Percentiles rank a stretch among this genome's conserved stretches.
phyloP scores from a whole-genome alignment of 2,113 vertebrate genomes.

The Chloroceryle aenea region DNA sequence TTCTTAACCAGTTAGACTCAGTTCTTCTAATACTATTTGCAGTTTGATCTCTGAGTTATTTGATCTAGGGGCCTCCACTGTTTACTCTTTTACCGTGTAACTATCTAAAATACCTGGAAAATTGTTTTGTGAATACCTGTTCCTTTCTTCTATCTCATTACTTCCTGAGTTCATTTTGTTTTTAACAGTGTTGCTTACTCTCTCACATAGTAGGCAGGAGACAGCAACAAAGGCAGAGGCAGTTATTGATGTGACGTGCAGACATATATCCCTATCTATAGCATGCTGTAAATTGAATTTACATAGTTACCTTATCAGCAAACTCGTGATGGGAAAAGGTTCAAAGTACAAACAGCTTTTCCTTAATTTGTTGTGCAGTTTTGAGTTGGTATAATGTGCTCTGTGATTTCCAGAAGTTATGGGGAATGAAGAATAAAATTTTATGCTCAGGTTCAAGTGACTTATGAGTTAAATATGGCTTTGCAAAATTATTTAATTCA shows the following conservation, averaged over 20 bases:
- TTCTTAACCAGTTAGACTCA: neutral
- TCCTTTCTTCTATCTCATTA: neutral
- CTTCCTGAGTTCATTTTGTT: neutral
- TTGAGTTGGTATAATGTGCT: neutral
- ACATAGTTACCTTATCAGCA: neutral
- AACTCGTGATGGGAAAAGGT: neutral
- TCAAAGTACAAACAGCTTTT: neutral
- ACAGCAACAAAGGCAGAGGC: neutral
- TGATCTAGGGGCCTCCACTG: neutral
- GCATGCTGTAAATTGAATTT: neutral
- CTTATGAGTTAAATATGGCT: neutral
- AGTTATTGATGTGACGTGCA: neutral
- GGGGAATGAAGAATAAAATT: neutral
- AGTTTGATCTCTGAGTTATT: neutral
- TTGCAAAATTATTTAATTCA: neutral
- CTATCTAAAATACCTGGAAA: conserved; percentile 1
- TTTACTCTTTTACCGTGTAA: neutral
- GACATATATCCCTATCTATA: neutral
- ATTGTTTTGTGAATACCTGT: neutral
- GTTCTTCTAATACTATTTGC: neutral
- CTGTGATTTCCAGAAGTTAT: neutral
- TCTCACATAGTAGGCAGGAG: neutral
- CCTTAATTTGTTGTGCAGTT: neutral
- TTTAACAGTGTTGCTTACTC: neutral
- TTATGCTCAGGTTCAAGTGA: neutral